A percentile compares a stretch with the other conserved stretches of the same genome.
Conservation (phyloP, 2,888 invertebrate species). For the Acleris holmiana region DNA sequence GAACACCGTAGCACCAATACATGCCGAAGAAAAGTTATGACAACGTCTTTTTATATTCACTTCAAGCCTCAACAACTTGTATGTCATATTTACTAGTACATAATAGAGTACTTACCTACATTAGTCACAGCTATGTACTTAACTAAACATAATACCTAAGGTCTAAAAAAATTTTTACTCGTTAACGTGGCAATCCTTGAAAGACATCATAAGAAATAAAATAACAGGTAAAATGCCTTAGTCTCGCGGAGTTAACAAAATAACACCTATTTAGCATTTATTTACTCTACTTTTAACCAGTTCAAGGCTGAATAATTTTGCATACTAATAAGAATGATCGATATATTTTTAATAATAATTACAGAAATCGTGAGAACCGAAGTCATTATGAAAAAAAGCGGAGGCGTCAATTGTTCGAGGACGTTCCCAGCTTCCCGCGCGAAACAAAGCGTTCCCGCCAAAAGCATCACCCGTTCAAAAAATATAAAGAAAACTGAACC, state of each 20-base stretch:
- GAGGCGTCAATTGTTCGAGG: slow-evolving; percentile 30
- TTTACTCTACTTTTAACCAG: slow-evolving; percentile 15
- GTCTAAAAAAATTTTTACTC: too few species aligned
- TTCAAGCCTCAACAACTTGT: too few species aligned
- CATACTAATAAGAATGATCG: not conserved
- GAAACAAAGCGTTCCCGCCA: slow-evolving; percentile 29
- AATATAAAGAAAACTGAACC: slow-evolving; percentile 2
- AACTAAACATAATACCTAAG: too few species aligned
- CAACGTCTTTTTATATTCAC: too few species aligned
- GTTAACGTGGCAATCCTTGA: too few species aligned
- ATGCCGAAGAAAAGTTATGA: too few species aligned
- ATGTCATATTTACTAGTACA: too few species aligned
- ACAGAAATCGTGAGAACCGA: slow-evolving; percentile 28
- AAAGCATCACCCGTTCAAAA: slow-evolving; percentile 34
- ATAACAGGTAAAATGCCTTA: too few species aligned
- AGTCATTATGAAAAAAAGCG: slow-evolving; percentile 35
- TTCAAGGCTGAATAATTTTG: slow-evolving; percentile 18
- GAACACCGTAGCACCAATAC: too few species aligned
- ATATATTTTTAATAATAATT: slow-evolving; percentile 13
- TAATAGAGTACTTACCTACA: too few species aligned
- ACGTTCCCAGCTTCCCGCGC: slow-evolving; percentile 32
- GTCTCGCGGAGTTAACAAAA: not conserved
- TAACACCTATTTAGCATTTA: not conserved
- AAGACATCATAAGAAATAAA: too few species aligned
- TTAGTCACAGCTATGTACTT: too few species aligned